A percentile compares a stretch with the other conserved stretches of the same genome.
phyloP scores from a whole-genome alignment of 2,888 invertebrate species.

The Ophion costatus region DNA sequence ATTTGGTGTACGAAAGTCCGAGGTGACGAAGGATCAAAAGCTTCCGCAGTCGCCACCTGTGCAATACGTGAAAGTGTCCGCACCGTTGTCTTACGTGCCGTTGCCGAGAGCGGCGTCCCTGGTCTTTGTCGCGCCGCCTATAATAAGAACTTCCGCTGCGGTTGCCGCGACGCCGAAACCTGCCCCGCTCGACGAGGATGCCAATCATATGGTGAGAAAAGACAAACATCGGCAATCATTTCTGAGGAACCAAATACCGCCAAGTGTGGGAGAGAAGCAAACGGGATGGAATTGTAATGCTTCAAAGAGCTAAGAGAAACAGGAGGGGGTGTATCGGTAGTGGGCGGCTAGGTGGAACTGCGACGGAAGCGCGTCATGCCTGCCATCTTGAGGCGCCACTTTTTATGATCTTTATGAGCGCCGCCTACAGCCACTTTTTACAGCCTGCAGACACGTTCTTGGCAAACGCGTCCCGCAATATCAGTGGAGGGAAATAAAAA shows the following conservation, averaged over 20 bases:
- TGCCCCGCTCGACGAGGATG: constrained; percentile 59
- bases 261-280: not conserved
- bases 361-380: too few relatives aligned
- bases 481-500: too few relatives aligned
- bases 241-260: not conserved
- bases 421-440: too few relatives aligned
- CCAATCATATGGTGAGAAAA: constrained; percentile 67
- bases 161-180: constrained; percentile 70
- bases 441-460: too few relatives aligned
- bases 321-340: too few relatives aligned
- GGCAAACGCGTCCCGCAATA: too few relatives aligned
- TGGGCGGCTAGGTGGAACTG: too few relatives aligned
- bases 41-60: constrained; percentile 38
- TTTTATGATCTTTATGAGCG: too few relatives aligned
- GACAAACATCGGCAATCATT: not conserved
- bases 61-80: constrained; percentile 72
- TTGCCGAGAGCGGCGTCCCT: constrained; percentile 71
- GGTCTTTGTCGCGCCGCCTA: constrained; percentile 75
- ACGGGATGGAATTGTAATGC: too few relatives aligned
- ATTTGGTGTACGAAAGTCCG: constrained; percentile 14
- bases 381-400: too few relatives aligned
- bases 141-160: constrained; percentile 73
- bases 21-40: constrained; percentile 18
- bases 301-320: too few relatives aligned
- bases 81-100: constrained; percentile 71